Evolutionary conservation across 2,113 vertebrate species (phyloP), one percentile per base, ranked within the genome.

Genomic region (Phaethornis superciliosus): DNA sequence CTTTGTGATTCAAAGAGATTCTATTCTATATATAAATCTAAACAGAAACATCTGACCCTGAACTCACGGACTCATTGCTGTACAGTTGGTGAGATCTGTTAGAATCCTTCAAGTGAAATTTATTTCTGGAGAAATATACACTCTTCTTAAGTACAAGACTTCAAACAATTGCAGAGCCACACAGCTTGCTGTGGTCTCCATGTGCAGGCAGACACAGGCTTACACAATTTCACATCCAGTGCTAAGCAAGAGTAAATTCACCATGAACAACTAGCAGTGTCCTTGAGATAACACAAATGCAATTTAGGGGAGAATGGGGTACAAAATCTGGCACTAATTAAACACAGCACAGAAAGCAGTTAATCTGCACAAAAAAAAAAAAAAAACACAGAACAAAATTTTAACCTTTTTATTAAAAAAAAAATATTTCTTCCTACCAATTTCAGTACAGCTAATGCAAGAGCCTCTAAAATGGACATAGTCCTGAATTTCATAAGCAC

Each of bases 241-340:
- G 47, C 8, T 32, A 64, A 2, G 0, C 3, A 11, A 78, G 47
- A 60, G 32, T 62, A 68, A 81, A 28, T 0, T 0, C 13, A 37
- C 15, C 33, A 6, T 2, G 13, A n/a, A 32, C 28, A 79, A 52
- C 19, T 3, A 1, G 18, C 24, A 75, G 28, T 18, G 51, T 37
- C 37, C 28, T 0, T 15, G n/a, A 81, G 22, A 49, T 18, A 46
- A 30, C 10, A 24, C 0, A 3, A 60, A n/a, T 24, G 51, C 0
- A 3, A 52, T 71, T 67, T 47, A 49, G 26, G 76, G 55, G 21
- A 62, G 7, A 71, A 72, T 14, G 49, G 75, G 8, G 7, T 59
- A 30, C 85, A 58, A 72, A 71, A 76, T 18, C 5, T 71, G 28
- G 6, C 28, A 55, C 19, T 40, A 46, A 15, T 71, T 75, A 70